A percentile compares a stretch with the other conserved stretches of the same genome.
These are phyloP conservation scores for Macrostomum lignano DNA, from an alignment of 1,140 invertebrate genomes.

Conservation along the genomic window DNA sequence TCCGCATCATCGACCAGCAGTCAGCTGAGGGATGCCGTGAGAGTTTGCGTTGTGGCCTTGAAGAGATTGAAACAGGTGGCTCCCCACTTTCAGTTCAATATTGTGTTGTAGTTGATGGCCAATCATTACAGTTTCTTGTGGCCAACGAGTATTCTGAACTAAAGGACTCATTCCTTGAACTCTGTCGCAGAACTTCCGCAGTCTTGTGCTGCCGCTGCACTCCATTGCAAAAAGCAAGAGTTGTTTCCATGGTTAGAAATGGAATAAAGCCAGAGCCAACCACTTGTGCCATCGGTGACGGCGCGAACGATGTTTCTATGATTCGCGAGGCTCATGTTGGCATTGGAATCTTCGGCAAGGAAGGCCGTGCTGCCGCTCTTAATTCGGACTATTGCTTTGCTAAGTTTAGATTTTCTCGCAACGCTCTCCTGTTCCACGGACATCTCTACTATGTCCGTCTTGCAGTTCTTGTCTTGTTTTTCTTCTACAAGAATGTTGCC, in stretches of 20 bases:
- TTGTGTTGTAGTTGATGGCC: too few relatives aligned
- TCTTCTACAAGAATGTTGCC: conserved; percentile 29
- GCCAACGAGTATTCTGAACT: too few relatives aligned
- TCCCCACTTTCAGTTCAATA: too few relatives aligned
- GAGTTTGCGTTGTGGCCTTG: too few relatives aligned
- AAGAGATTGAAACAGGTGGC: too few relatives aligned
- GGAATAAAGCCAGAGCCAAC: conserved; percentile 5
- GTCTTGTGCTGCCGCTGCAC: conserved; percentile 25
- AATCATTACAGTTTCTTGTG: too few relatives aligned
- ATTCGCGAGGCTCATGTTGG: conserved; percentile 68
- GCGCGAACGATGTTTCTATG: conserved; percentile 89
- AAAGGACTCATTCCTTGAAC: too few relatives aligned
- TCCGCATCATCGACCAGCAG: too few relatives aligned
- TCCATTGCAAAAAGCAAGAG: conserved; percentile 22
- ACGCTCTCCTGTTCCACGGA: conserved; percentile 60
- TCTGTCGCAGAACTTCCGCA: too few relatives aligned
- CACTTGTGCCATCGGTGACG: conserved; percentile 36
- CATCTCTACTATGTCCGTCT: conserved; percentile 82
- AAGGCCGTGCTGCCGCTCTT: conserved; percentile 83
- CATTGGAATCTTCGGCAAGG: conserved; percentile 62
- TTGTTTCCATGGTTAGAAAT: conserved; percentile 4
- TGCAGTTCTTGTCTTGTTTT: conserved; percentile 72
- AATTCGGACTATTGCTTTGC: conserved; percentile 75
- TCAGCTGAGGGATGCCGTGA: too few relatives aligned
- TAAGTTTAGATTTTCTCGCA: conserved; percentile 55